Evolutionary conservation across 2,888 invertebrate genomes (phyloP).

Genomic region (Polydrusus tereticollis): DNA sequence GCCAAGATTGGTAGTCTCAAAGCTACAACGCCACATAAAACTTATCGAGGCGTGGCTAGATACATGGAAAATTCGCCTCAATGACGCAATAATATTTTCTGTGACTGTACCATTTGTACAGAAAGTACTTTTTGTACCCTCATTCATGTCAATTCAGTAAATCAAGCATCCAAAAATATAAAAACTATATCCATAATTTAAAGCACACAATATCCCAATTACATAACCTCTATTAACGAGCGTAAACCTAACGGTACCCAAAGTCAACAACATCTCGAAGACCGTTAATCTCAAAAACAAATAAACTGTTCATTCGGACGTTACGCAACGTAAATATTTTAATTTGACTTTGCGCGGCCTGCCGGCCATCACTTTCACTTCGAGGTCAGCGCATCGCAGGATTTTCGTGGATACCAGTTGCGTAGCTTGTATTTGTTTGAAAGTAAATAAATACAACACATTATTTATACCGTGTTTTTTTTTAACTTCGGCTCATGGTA

Average conservation of each 20-base stretch:
- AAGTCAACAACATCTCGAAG: slow-evolving; percentile 25
- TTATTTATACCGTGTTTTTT: too few species aligned
- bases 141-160: too few species aligned
- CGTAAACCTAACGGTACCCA: slow-evolving; percentile 28
- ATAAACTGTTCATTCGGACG: slow-evolving; percentile 19
- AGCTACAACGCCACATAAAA: too few species aligned
- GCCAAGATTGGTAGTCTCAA: too few species aligned
- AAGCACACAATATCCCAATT: background rate
- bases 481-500: too few species aligned
- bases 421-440: background rate
- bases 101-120: too few species aligned
- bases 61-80: too few species aligned
- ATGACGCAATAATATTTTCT: too few species aligned
- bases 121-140: too few species aligned
- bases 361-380: slow-evolving; percentile 35
- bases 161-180: too few species aligned
- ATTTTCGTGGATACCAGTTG: background rate
- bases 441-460: background rate
- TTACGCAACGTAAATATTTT: slow-evolving; percentile 34
- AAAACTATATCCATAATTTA: background rate
- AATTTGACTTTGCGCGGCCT: background rate
- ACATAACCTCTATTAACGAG: background rate
- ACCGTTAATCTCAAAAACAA: slow-evolving; percentile 28
- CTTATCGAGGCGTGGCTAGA: too few species aligned
- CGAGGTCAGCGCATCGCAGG: slow-evolving; percentile 25